These are phyloP conservation scores for Schizaphis graminum DNA, from an alignment of 2,888 invertebrate genomes.

Conservation along the genomic window DNA sequence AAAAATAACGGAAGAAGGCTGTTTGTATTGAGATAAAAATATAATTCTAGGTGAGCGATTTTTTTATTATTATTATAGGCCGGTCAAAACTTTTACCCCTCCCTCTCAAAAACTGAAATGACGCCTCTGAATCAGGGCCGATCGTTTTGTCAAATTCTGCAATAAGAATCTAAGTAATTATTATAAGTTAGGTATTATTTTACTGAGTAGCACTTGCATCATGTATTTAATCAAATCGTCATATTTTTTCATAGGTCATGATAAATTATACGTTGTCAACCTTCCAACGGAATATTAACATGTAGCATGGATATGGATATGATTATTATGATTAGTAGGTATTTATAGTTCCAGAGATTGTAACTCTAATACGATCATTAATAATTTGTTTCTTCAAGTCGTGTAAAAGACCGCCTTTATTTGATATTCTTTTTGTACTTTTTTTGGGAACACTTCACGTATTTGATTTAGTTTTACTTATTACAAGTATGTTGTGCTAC, in stretches of 20 bases:
- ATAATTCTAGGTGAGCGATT: no score
- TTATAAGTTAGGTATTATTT: not conserved
- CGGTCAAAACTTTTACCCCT: no score
- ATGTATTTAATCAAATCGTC: not conserved
- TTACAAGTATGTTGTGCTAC: conserved; percentile 90
- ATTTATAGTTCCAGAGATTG: conserved; percentile 89
- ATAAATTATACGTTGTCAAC: conserved; percentile 85
- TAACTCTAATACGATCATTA: conserved; percentile 85
- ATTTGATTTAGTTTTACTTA: conserved; percentile 86
- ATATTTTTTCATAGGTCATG: conserved; percentile 78
- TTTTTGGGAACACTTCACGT: conserved; percentile 91
- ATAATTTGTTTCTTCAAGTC: conserved; percentile 94
- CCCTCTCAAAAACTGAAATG: no score
- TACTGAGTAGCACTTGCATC: no score
- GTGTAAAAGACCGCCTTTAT: conserved; percentile 78
- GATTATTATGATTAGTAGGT: no score
- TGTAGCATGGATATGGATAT: conserved; percentile 95
- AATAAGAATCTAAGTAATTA: conserved; percentile 84
- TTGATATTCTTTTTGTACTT: conserved; percentile 80
- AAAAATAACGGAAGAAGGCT: no score
- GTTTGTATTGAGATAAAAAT: no score
- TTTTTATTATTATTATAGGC: no score
- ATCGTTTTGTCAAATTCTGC: conserved; percentile 84
- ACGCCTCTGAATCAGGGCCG: conserved; percentile 74
- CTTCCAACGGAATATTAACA: conserved; percentile 85